These are phyloP conservation scores for Campopleginae sp. DNA, from an alignment of 2,888 invertebrate genomes.

Conservation along the genomic window DNA sequence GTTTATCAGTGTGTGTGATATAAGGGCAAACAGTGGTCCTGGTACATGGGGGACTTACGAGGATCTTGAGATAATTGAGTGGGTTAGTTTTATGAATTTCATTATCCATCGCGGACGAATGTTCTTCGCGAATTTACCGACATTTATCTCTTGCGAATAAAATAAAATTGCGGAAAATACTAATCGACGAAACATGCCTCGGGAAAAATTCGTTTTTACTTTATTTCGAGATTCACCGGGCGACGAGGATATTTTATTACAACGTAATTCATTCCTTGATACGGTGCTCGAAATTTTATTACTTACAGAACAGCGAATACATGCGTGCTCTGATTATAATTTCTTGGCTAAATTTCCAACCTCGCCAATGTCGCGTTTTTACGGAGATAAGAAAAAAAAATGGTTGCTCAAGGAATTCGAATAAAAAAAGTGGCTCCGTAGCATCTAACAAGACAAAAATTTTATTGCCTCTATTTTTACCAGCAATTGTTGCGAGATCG, in stretches of 20 bases:
- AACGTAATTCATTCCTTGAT: neutral
- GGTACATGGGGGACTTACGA: constrained; percentile 52
- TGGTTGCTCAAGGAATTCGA: neutral
- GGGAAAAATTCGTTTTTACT: neutral
- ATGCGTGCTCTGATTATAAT: neutral
- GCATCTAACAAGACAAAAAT: constrained; percentile 1
- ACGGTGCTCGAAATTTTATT: neutral
- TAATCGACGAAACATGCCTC: neutral
- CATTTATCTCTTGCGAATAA: neutral
- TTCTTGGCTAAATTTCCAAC: neutral
- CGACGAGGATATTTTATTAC: constrained; percentile 13
- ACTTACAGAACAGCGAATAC: neutral
- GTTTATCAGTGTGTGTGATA: neutral
- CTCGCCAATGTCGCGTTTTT: neutral
- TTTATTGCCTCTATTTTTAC: neutral
- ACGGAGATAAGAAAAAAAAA: neutral
- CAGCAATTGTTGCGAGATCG: constrained; percentile 19
- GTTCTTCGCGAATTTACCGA: neutral
- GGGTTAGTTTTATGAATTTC: constrained; percentile 21
- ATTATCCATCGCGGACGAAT: constrained; percentile 10
- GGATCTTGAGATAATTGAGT: constrained; percentile 49
- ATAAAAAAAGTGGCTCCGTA: neutral
- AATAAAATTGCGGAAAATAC: neutral
- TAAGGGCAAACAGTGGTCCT: constrained; percentile 6
- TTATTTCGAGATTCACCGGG: neutral